Conservation (phyloP, 2,888 invertebrate species). For the Cyclophora punctaria region DNA sequence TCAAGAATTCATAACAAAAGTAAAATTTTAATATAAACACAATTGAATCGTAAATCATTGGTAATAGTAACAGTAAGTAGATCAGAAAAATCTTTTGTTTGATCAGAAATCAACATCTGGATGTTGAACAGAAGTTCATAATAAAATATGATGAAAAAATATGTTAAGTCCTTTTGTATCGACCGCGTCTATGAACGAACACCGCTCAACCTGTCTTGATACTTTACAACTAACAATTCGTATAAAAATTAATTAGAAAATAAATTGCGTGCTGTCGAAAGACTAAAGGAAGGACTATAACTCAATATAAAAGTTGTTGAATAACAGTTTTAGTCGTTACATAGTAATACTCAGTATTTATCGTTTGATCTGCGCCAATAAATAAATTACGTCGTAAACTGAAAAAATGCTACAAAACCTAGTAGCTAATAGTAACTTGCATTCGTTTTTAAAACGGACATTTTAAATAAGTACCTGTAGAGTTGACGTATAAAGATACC, state of each 20-base stretch:
- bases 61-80: constrained; percentile 63
- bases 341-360: constrained; percentile 29
- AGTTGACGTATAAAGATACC: too few species aligned
- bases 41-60: constrained; percentile 55
- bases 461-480: too few species aligned
- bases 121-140: constrained; percentile 74
- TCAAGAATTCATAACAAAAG: constrained; percentile 42
- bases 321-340: constrained; percentile 6
- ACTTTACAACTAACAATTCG: constrained; percentile 24
- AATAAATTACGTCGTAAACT: constrained; percentile 32
- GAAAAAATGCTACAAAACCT: constrained; percentile 2
- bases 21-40: constrained; percentile 56
- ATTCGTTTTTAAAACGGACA: too few species aligned
- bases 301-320: constrained; percentile 2
- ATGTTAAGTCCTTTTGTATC: constrained; percentile 74
- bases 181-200: constrained; percentile 53
- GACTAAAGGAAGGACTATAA: neutral
- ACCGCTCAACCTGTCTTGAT: constrained; percentile 41
- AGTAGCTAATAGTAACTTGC: too few species aligned
- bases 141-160: constrained; percentile 74
- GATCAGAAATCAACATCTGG: constrained; percentile 72
- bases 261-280: constrained; percentile 2
- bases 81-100: constrained; percentile 72
- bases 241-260: neutral
- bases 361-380: constrained; percentile 44